Percentiles rank a stretch among this genome's conserved stretches.
Evolutionary conservation across 2,888 invertebrate species (phyloP).

Genomic region (Alloscopus bannaensis): DNA sequence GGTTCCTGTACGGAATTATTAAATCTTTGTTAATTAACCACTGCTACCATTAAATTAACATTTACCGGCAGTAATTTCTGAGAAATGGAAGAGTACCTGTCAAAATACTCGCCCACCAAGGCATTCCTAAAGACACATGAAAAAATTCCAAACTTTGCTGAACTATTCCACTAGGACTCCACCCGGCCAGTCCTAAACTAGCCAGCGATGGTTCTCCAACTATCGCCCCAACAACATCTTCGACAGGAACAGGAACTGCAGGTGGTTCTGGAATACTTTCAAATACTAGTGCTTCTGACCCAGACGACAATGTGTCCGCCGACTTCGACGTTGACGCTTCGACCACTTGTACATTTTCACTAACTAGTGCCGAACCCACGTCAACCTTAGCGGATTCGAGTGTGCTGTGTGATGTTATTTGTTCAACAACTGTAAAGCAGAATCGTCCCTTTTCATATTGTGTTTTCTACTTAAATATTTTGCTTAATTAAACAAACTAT

Average conservation of each 20-base stretch:
- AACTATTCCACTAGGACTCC: conserved; percentile 88
- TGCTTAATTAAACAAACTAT: too few relatives aligned
- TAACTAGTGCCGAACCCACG: too few relatives aligned
- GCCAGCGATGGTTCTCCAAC: conserved; percentile 86
- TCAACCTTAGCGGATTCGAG: too few relatives aligned
- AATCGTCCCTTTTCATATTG: too few relatives aligned
- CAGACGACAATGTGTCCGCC: not conserved
- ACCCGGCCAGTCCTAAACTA: conserved; percentile 89
- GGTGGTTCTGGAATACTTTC: conserved; percentile 72
- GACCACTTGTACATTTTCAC: not conserved
- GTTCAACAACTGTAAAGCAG: too few relatives aligned
- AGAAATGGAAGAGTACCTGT: conserved; percentile 79
- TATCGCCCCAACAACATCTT: conserved; percentile 70
- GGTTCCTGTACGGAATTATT: conserved; percentile 80
- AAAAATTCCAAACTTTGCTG: conserved; percentile 88
- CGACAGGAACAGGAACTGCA: conserved; percentile 51
- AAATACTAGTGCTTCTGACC: conserved; percentile 40
- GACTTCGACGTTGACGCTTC: not conserved
- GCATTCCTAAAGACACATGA: conserved; percentile 87
- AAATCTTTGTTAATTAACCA: not conserved
- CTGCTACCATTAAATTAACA: too few relatives aligned
- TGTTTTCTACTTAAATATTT: too few relatives aligned
- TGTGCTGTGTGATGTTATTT: too few relatives aligned
- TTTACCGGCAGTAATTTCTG: too few relatives aligned
- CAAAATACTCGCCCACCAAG: conserved; percentile 95